phyloP scores from a whole-genome alignment of 2,888 invertebrate species.

The Bombylius major region DNA sequence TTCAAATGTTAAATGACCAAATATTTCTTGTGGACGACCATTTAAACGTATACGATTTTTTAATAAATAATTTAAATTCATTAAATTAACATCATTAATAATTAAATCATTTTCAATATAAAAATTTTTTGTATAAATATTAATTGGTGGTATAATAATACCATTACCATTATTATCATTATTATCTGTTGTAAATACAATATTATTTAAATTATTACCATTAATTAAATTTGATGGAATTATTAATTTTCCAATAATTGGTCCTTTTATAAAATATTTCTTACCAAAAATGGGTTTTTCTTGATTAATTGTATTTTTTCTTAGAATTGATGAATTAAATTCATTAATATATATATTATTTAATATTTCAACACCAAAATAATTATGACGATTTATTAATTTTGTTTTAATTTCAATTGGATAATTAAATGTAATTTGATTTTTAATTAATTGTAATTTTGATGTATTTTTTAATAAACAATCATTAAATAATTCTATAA shows the following conservation, averaged over 20 bases:
- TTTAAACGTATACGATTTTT: conserved; percentile 23
- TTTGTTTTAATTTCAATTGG: neutral
- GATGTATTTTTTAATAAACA: neutral
- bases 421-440: neutral
- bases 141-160: neutral
- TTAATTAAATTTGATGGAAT: neutral
- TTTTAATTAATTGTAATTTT: neutral
- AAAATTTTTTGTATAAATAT: conserved; percentile 5
- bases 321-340: conserved; percentile 23
- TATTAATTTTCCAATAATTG: neutral
- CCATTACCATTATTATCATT: neutral
- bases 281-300: neutral
- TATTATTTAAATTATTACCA: neutral
- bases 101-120: conserved; percentile 16
- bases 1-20: conserved; percentile 26
- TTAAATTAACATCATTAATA: conserved; percentile 22
- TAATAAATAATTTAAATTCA: conserved; percentile 24
- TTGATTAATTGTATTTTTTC: too few relatives aligned
- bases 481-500: neutral
- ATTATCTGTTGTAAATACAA: neutral
- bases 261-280: neutral
- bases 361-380: conserved; percentile 1
- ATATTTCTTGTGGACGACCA: conserved; percentile 23
- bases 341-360: conserved; percentile 22
- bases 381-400: neutral